A percentile compares a stretch with the other conserved stretches of the same genome.
These are phyloP conservation scores for Tamias sibiricus DNA, from an alignment of 2,113 vertebrate genomes.

Conservation along the genomic window DNA sequence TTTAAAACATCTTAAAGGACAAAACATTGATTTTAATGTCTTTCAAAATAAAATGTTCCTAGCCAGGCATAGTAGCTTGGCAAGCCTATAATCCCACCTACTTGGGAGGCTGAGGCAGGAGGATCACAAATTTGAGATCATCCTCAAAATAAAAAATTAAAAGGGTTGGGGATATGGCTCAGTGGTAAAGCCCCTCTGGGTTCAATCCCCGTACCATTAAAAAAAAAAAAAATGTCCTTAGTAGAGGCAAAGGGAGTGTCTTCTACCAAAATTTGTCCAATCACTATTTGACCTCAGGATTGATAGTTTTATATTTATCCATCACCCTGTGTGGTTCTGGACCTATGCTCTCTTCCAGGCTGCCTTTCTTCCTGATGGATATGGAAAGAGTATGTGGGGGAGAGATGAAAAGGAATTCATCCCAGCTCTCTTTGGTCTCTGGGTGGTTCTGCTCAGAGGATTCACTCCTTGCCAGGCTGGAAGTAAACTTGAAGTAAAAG, in stretches of 20 bases:
- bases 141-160: too few relatives aligned
- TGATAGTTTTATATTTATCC: not conserved
- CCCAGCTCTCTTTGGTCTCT: not conserved
- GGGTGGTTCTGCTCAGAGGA: not conserved
- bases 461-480: not conserved
- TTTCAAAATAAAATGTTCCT: constrained; percentile 1
- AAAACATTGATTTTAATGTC: not conserved
- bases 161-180: too few relatives aligned
- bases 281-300: not conserved
- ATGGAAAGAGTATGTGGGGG: not conserved
- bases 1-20: constrained; percentile 32
- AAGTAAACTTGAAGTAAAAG: not conserved
- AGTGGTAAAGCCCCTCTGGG: too few relatives aligned
- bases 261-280: not conserved
- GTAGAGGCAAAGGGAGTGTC: not conserved
- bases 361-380: not conserved
- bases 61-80: not conserved
- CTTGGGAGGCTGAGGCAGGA: not conserved
- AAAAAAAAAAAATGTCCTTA: not conserved
- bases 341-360: not conserved
- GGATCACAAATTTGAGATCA: not conserved
- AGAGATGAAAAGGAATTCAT: not conserved
- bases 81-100: not conserved
- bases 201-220: not conserved
- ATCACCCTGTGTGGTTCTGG: not conserved